phyloP scores from a whole-genome alignment of 2,797 vertebrate genomes.

The Scolopax rusticola region DNA sequence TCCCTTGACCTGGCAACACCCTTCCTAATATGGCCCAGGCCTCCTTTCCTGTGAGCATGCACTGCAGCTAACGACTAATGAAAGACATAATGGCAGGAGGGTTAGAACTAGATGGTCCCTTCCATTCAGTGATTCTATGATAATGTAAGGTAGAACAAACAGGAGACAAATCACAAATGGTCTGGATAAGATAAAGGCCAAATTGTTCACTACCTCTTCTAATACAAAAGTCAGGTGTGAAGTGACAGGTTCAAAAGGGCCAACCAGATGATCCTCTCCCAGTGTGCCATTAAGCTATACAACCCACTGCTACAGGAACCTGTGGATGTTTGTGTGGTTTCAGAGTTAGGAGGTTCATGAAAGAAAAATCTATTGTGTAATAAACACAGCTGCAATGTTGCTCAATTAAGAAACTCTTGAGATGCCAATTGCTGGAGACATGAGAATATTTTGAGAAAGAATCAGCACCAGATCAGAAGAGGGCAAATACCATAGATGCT shows the following conservation, averaged over 20 bases:
- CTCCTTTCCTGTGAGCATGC: not conserved
- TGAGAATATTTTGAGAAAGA: not conserved
- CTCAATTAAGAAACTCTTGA: not conserved
- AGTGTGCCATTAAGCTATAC: not conserved
- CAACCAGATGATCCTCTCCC: not conserved
- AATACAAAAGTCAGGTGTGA: not conserved
- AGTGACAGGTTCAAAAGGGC: not conserved
- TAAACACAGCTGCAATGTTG: not conserved
- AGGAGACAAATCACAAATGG: not conserved
- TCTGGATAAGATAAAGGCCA: not conserved
- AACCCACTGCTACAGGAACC: not conserved
- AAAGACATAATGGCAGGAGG: not conserved
- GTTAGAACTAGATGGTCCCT: not conserved
- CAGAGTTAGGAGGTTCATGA: not conserved
- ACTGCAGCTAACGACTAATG: not conserved
- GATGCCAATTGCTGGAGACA: not conserved
- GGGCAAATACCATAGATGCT: not conserved
- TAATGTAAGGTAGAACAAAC: not conserved
- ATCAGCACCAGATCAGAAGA: not conserved
- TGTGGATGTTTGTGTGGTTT: not conserved
- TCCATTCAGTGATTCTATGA: not conserved
- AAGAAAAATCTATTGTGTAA: not conserved
- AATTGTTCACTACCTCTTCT: not conserved
- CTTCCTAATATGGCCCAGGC: not conserved
- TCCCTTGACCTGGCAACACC: not conserved